Evolutionary conservation across 53 echinoderm and acorn worm genomes (phyloP).

Genomic region (Glandiceps talaboti): DNA sequence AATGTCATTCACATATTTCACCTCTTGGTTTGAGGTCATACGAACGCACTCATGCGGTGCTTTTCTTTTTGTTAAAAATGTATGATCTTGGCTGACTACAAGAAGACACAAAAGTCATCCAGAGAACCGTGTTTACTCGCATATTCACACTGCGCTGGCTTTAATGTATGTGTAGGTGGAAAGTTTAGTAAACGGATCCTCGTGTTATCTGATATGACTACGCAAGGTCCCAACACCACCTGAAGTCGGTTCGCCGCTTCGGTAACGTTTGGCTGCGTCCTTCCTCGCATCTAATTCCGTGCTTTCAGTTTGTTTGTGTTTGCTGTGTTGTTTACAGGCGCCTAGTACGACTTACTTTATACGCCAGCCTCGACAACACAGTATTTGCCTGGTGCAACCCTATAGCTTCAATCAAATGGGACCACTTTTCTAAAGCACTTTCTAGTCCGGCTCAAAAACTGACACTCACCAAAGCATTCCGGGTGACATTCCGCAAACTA

Average conservation of each 20-base stretch:
- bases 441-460: neutral
- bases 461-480: neutral
- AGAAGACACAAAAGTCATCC: neutral
- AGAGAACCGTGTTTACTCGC: neutral
- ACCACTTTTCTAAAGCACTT: neutral
- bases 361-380: neutral
- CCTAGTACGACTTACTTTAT: neutral
- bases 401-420: neutral
- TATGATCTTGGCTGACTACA: neutral
- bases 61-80: neutral
- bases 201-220: neutral
- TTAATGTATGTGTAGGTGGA: neutral
- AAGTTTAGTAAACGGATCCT: neutral
- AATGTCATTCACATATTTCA: neutral
- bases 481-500: neutral
- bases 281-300: neutral
- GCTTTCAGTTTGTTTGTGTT: neutral
- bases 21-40: neutral
- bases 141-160: neutral
- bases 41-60: neutral
- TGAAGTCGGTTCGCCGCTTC: neutral
- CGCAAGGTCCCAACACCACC: neutral
- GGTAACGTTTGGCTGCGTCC: neutral
- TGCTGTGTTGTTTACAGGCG: neutral
- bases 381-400: neutral